These are phyloP conservation scores for Drosophila fuyamai DNA, from an alignment of 1,140 invertebrate species.

Conservation along the genomic window DNA sequence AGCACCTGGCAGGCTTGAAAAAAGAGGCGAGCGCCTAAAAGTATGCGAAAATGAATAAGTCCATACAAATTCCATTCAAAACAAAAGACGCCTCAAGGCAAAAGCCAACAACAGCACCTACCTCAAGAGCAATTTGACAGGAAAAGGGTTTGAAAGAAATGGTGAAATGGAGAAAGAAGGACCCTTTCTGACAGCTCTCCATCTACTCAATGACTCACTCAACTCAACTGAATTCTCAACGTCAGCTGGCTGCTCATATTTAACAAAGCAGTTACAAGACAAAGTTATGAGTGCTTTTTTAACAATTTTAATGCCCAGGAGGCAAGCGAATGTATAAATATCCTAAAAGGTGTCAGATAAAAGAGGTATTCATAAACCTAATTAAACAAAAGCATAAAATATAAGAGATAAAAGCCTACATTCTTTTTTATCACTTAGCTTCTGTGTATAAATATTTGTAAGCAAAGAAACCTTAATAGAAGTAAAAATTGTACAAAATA, in stretches of 20 bases:
- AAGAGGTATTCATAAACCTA: background rate
- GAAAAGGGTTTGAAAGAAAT: constrained; percentile 7
- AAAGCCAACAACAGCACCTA: constrained; percentile 38
- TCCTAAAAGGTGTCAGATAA: constrained; percentile 4
- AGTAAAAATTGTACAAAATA: no score
- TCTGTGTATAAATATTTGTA: no score
- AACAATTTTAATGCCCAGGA: constrained; percentile 13
- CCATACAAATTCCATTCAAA: constrained; percentile 60
- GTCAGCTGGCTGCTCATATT: constrained; percentile 32
- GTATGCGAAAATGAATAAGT: constrained; percentile 40
- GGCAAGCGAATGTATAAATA: constrained; percentile 11
- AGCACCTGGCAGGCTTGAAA: constrained; percentile 24
- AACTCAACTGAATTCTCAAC: constrained; percentile 35
- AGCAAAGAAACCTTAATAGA: no score
- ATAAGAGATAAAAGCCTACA: no score
- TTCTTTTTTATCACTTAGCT: no score
- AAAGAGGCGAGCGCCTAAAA: constrained; percentile 40
- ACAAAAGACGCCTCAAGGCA: constrained; percentile 51
- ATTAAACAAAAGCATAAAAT: background rate
- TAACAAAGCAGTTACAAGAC: constrained; percentile 20
- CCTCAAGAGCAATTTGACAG: constrained; percentile 57
- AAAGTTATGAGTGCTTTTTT: constrained; percentile 57
- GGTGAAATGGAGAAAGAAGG: constrained; percentile 4
- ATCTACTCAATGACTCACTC: constrained; percentile 28
- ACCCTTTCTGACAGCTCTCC: constrained; percentile 45